Evolutionary conservation across 1,140 invertebrate genomes (phyloP).

Genomic region (Hyposmocoma kahamanoa): DNA sequence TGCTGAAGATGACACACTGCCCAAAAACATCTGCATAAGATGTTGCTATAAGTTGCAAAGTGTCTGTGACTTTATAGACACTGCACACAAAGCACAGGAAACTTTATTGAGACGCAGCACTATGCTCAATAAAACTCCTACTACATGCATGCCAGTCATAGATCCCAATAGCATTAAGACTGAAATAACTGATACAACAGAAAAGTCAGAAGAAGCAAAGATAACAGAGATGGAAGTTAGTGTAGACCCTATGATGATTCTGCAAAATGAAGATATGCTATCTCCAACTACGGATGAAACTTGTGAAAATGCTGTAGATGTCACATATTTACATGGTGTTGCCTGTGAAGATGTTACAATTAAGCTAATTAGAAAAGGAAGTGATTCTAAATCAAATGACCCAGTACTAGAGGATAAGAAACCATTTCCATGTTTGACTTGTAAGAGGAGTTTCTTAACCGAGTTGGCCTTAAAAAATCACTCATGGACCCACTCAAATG

Average conservation of each 20-base stretch:
- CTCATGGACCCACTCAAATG: slow-evolving; percentile 49
- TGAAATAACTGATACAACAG: slow-evolving; percentile 28
- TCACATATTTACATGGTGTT: slow-evolving; percentile 47
- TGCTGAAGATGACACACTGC: slow-evolving; percentile 60
- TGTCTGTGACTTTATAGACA: slow-evolving; percentile 65
- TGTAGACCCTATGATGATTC: slow-evolving; percentile 65
- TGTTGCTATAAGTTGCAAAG: slow-evolving; percentile 65
- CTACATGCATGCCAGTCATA: too few relatives aligned
- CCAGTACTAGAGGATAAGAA: slow-evolving; percentile 15
- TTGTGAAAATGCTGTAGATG: slow-evolving; percentile 24
- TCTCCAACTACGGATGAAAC: slow-evolving; percentile 12
- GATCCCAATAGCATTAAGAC: slow-evolving; percentile 9
- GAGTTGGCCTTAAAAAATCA: slow-evolving; percentile 65
- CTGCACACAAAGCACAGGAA: slow-evolving; percentile 53
- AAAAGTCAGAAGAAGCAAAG: slow-evolving; percentile 38
- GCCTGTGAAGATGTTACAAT: slow-evolving; percentile 58
- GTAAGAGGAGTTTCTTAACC: slow-evolving; percentile 49
- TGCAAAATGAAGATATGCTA: slow-evolving; percentile 42
- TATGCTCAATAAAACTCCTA: slow-evolving; percentile 20
- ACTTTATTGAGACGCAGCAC: slow-evolving; percentile 32
- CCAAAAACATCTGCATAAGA: slow-evolving; percentile 67
- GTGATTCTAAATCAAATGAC: slow-evolving; percentile 4
- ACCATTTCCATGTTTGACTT: slow-evolving; percentile 48
- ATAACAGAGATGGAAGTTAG: slow-evolving; percentile 59
- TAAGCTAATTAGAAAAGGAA: slow-evolving; percentile 46